Conservation (phyloP, 2,888 invertebrate genomes). For the Sarcophaga variegata region DNA sequence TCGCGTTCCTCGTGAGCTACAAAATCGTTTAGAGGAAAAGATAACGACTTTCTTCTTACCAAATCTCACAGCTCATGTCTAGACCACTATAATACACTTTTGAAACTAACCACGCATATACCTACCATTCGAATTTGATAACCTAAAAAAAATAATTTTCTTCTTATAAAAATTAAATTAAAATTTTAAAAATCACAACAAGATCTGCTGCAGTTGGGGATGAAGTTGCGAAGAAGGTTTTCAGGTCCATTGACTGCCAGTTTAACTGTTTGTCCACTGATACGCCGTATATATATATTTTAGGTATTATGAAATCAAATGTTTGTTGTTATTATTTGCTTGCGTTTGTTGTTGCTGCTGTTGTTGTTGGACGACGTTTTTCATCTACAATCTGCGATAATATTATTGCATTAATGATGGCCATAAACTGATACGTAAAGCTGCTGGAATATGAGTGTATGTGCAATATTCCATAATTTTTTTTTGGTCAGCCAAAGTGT, state of each 20-base stretch:
- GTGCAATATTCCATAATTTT: conserved; percentile 5
- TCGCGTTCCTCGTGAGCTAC: too few species aligned
- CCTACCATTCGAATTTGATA: conserved; percentile 16
- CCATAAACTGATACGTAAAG: conserved; percentile 32
- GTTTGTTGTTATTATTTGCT: not conserved
- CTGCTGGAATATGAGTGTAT: not conserved
- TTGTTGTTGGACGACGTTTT: conserved; percentile 51
- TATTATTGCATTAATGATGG: conserved; percentile 70
- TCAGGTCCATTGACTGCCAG: conserved; percentile 15
- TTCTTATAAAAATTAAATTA: conserved; percentile 46
- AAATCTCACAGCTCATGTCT: not conserved
- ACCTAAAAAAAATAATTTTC: conserved; percentile 11
- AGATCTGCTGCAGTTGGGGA: conserved; percentile 1
- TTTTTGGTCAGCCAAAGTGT: not conserved
- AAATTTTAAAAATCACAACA: conserved; percentile 47
- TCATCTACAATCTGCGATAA: conserved; percentile 67
- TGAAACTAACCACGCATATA: not conserved
- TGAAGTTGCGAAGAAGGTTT: conserved; percentile 2
- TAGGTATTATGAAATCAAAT: conserved; percentile 1
- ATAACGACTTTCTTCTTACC: too few species aligned
- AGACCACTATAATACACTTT: not conserved
- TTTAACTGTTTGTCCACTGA: conserved; percentile 48
- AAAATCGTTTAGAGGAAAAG: too few species aligned
- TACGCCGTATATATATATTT: not conserved
- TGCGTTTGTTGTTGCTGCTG: not conserved